Conservation (phyloP, 2,888 invertebrate species). For the Cosmopolites sordidus region DNA sequence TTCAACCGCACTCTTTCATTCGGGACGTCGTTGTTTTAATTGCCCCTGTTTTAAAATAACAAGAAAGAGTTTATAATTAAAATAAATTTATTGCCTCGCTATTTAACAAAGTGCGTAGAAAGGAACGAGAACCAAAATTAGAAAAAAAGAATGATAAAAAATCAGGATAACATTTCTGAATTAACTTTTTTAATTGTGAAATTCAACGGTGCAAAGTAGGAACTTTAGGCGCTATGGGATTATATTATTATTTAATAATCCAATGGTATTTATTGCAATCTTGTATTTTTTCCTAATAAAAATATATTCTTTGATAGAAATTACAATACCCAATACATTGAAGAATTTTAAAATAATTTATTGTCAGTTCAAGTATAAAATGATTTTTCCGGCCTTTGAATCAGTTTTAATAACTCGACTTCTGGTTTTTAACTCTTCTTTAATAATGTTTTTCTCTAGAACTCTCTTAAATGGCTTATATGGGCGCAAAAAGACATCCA, state of each 20-base stretch:
- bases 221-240: not conserved
- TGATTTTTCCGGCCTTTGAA: too few relatives aligned
- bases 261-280: too few relatives aligned
- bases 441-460: too few relatives aligned
- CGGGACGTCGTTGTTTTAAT: constrained; percentile 10
- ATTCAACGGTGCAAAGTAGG: not conserved
- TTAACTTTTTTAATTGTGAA: not conserved
- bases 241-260: not conserved
- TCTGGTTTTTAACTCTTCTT: too few relatives aligned
- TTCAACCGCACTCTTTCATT: not conserved
- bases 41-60: constrained; percentile 10
- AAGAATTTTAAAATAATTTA: too few relatives aligned
- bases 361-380: too few relatives aligned
- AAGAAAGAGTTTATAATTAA: constrained; percentile 17
- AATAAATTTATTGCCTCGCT: constrained; percentile 10
- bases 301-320: too few relatives aligned
- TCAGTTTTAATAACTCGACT: too few relatives aligned
- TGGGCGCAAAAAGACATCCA: too few relatives aligned
- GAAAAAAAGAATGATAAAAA: not conserved
- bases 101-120: constrained; percentile 4
- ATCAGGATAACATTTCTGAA: not conserved
- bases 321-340: too few relatives aligned
- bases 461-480: too few relatives aligned
- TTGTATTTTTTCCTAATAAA: too few relatives aligned
- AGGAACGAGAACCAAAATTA: constrained; percentile 7